phyloP scores from a whole-genome alignment of 2,888 invertebrate species.

The Drosophila cyrtoloma region DNA sequence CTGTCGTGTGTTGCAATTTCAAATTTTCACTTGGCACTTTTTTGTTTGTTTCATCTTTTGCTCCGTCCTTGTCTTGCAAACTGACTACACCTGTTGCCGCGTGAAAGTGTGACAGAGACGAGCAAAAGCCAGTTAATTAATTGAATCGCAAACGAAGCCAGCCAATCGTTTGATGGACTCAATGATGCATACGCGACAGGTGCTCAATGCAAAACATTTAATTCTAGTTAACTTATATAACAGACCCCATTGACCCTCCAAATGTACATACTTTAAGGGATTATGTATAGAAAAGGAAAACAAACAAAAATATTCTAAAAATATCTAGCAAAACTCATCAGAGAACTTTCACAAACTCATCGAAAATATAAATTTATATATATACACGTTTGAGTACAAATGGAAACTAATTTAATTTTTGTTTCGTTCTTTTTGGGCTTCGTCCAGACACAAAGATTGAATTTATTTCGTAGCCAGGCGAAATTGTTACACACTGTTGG shows the following conservation, averaged over 20 bases:
- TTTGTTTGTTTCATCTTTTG: neutral
- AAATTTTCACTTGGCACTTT: conserved; percentile 7
- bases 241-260: neutral
- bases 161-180: conserved; percentile 6
- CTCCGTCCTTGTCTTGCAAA: neutral
- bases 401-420: conserved; percentile 62
- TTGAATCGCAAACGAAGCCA: conserved; percentile 20
- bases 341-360: neutral
- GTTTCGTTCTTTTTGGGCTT: conserved; percentile 1
- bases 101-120: neutral
- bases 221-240: neutral
- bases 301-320: neutral
- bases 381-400: conserved; percentile 43
- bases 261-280: conserved; percentile 4
- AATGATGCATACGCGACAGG: conserved; percentile 4
- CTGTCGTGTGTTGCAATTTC: neutral
- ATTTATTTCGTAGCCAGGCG: conserved; percentile 32
- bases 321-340: neutral
- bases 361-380: neutral
- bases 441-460: conserved; percentile 19
- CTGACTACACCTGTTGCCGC: conserved; percentile 1
- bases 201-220: conserved; percentile 6
- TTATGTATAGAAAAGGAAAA: neutral
- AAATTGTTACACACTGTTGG: conserved; percentile 67
- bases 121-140: conserved; percentile 16